Conservation (phyloP, 1,140 invertebrate species). For the Drosophila watanabei region DNA sequence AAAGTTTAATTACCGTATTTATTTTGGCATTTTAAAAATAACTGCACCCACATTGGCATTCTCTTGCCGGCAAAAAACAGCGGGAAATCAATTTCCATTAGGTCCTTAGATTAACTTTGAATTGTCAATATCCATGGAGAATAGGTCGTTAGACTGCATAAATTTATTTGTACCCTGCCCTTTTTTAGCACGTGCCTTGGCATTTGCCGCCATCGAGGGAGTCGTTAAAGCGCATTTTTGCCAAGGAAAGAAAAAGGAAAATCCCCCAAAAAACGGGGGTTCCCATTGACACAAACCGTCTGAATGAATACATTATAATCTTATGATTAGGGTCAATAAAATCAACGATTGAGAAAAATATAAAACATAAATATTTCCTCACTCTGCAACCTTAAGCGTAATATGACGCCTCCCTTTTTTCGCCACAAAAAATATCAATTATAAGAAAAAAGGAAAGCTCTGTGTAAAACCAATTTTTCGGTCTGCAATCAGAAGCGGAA, state of each 20-base stretch:
- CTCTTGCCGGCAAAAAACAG: not conserved
- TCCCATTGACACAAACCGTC: conserved; percentile 9
- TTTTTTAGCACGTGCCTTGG: conserved; percentile 13
- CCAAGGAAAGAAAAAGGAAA: conserved; percentile 21
- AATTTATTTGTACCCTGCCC: conserved; percentile 25
- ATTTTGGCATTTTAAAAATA: conserved; percentile 18
- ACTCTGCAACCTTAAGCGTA: not conserved
- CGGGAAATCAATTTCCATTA: conserved; percentile 78
- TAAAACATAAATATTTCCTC: conserved; percentile 6
- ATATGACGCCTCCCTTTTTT: not conserved
- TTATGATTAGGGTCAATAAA: conserved; percentile 24
- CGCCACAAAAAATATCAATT: conserved; percentile 18
- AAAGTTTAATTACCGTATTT: conserved; percentile 23
- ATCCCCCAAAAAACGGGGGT: conserved; percentile 48
- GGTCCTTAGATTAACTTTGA: conserved; percentile 38
- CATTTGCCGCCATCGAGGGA: conserved; percentile 54
- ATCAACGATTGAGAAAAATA: not conserved
- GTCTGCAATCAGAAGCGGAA: conserved; percentile 22
- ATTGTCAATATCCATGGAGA: conserved; percentile 32
- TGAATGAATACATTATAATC: conserved; percentile 25
- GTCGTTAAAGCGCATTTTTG: conserved; percentile 76
- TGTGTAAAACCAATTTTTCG: conserved; percentile 52
- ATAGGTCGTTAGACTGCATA: conserved; percentile 40
- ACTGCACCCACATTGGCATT: not conserved
- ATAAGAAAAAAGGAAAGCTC: conserved; percentile 24